These are phyloP conservation scores for Euleptes europaea DNA, from an alignment of 2,113 vertebrate species.

Conservation along the genomic window DNA sequence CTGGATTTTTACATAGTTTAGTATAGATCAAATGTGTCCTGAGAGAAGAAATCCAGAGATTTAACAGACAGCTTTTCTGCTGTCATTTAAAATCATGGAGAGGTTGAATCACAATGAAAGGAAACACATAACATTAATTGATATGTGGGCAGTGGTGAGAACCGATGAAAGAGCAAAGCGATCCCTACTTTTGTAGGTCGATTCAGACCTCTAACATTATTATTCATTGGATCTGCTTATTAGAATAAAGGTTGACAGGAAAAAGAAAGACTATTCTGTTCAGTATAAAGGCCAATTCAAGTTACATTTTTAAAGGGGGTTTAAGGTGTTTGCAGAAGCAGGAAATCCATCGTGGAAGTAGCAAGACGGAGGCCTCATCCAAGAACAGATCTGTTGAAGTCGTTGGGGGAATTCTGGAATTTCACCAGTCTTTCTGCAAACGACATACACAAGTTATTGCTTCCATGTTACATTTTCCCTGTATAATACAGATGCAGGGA, in stretches of 20 bases:
- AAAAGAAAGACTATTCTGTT: slow-evolving; percentile 31
- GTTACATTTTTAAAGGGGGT: not conserved
- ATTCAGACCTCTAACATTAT: slow-evolving; percentile 21
- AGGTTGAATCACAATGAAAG: slow-evolving; percentile 2
- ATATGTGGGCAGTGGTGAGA: not conserved
- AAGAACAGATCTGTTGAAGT: not conserved
- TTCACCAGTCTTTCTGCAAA: not conserved
- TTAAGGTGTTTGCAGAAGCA: not conserved
- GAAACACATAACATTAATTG: slow-evolving; percentile 4
- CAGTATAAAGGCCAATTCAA: slow-evolving; percentile 9
- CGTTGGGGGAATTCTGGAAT: not conserved
- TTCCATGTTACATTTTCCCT: not conserved
- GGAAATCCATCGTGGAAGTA: not conserved
- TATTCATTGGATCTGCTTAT: slow-evolving; percentile 39
- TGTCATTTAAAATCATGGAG: slow-evolving; percentile 14
- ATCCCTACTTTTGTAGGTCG: slow-evolving; percentile 34
- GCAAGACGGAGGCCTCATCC: not conserved
- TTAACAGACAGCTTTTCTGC: slow-evolving; percentile 4
- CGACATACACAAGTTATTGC: not conserved
- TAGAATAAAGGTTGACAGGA: slow-evolving; percentile 22
- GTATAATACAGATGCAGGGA: not conserved
- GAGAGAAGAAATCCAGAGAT: not conserved
- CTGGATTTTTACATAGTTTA: slow-evolving; percentile 39
- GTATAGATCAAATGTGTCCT: slow-evolving; percentile 41
- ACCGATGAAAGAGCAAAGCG: slow-evolving; percentile 35